These are phyloP conservation scores for Berghia stephanieae DNA, from an alignment of 1,140 invertebrate species.

Conservation along the genomic window DNA sequence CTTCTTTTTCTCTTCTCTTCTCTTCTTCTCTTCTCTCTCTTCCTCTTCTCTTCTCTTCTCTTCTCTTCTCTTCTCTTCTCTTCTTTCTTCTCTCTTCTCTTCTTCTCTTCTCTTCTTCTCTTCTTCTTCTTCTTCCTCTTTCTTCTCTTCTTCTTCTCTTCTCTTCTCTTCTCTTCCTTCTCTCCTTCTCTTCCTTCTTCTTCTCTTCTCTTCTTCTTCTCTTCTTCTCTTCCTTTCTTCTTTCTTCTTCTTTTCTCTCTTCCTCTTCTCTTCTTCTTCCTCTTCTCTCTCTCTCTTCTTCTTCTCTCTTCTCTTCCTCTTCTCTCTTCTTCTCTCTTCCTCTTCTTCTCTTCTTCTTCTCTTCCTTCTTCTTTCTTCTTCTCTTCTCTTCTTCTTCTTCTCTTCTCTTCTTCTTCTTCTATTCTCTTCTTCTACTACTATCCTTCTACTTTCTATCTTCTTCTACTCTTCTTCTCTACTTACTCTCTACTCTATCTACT, in stretches of 20 bases:
- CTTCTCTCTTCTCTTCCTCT: neutral
- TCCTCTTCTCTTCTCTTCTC: neutral
- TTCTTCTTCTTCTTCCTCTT: neutral
- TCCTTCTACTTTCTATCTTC: neutral
- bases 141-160: neutral
- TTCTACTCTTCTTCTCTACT: neutral
- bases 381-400: neutral
- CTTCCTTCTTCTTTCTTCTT: neutral
- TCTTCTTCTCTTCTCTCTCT: neutral
- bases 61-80: neutral
- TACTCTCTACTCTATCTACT: neutral
- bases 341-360: neutral
- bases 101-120: neutral
- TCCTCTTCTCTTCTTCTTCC: neutral
- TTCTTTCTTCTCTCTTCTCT: too few species aligned
- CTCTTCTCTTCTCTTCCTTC: neutral
- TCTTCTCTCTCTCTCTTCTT: neutral
- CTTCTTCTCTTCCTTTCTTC: neutral
- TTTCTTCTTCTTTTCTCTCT: neutral
- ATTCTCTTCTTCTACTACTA: neutral
- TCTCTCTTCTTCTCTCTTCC: neutral
- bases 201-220: neutral
- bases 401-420: neutral
- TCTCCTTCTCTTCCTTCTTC: neutral
- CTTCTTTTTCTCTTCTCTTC: neutral